Percentiles rank a stretch among this genome's conserved stretches.
Evolutionary conservation across 2,113 vertebrate species (phyloP).

Genomic region (Girardinichthys multiradiatus): DNA sequence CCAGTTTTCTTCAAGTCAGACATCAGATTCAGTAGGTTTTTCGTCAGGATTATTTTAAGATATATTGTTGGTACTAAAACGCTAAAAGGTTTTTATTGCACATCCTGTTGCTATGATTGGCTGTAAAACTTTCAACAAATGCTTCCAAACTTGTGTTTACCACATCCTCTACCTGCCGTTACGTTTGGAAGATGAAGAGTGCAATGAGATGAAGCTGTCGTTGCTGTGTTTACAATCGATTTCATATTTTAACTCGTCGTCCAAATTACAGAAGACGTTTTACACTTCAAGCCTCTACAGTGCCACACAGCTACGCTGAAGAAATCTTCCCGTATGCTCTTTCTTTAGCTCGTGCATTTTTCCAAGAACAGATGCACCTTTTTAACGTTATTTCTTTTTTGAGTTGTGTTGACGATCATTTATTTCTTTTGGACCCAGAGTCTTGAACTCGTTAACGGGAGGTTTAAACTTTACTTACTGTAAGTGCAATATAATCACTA

Average conservation of each 20-base stretch:
- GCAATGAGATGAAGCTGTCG: constrained; percentile 25
- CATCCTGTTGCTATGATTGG: constrained; percentile 23
- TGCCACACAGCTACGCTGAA: constrained; percentile 6
- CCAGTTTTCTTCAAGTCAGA: background rate
- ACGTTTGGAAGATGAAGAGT: constrained; percentile 29
- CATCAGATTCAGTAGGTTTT: constrained; percentile 9
- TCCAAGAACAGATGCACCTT: constrained; percentile 39
- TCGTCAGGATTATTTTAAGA: background rate
- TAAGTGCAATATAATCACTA: constrained; percentile 74
- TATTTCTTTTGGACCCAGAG: constrained; percentile 11
- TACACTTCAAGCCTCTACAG: constrained; percentile 17
- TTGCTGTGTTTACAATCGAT: constrained; percentile 49
- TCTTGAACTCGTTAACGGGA: no score
- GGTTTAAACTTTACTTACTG: constrained; percentile 37
- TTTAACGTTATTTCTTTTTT: constrained; percentile 13
- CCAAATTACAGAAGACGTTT: background rate
- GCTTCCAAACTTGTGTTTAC: constrained; percentile 49
- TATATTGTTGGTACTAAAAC: constrained; percentile 25
- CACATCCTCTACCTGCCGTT: constrained; percentile 10
- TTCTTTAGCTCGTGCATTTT: background rate
- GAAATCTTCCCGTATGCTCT: constrained; percentile 16
- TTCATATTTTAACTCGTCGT: constrained; percentile 12
- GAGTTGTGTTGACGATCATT: constrained; percentile 46
- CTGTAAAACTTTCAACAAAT: constrained; percentile 1
- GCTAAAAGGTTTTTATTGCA: constrained; percentile 21